Evolutionary conservation across 2,888 invertebrate genomes (phyloP).

Genomic region (Pristionchus maxplancki): DNA sequence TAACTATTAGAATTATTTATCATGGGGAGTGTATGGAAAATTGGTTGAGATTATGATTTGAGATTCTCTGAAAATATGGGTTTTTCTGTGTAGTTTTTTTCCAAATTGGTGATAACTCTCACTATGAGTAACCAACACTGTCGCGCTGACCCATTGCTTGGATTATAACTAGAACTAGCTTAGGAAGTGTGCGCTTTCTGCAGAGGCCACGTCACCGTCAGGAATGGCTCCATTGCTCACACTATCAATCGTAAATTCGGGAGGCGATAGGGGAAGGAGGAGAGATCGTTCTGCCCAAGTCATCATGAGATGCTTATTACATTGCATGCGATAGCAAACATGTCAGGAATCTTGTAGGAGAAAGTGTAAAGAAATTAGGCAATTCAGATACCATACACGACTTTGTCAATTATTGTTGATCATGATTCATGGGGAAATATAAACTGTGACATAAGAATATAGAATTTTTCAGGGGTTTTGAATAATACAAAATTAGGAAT

Average conservation of each 20-base stretch:
- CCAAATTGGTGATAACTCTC: background rate
- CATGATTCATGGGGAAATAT: no score
- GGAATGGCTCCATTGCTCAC: constrained; percentile 26
- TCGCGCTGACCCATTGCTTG: background rate
- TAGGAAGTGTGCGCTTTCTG: background rate
- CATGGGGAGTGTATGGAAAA: no score
- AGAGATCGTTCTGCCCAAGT: background rate
- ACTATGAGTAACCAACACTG: background rate
- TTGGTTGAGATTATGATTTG: no score
- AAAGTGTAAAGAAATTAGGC: background rate
- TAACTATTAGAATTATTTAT: background rate
- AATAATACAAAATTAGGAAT: background rate
- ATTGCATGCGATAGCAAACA: background rate
- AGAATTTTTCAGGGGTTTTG: no score
- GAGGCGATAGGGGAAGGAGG: background rate
- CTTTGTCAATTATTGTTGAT: no score
- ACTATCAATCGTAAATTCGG: constrained; percentile 37
- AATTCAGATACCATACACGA: no score
- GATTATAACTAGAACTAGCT: background rate
- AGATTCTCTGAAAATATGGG: no score
- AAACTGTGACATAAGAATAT: no score
- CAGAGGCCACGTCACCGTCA: constrained; percentile 1
- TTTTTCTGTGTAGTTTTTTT: no score
- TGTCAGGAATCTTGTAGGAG: background rate
- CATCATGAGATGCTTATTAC: background rate